Percentiles rank a stretch among this genome's conserved stretches.
Conservation (phyloP, 1,140 invertebrate species). For the Caenorhabditis latens region DNA sequence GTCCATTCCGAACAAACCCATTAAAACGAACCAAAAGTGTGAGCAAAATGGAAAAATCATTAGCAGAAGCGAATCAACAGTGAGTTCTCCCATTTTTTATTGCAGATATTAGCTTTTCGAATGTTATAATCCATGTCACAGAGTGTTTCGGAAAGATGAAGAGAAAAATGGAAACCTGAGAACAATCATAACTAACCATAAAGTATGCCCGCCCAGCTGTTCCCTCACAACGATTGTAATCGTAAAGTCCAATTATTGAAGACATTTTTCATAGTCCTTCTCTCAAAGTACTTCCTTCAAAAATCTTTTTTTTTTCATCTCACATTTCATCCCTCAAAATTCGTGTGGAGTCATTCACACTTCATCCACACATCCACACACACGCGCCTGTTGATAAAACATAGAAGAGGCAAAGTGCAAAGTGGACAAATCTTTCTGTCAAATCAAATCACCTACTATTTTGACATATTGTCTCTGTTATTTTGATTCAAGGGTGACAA, state of each 20-base stretch:
- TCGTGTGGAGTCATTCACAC: conserved; percentile 43
- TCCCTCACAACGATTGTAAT: conserved; percentile 16
- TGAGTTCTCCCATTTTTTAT: conserved; percentile 51
- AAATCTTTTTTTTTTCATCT: conserved; percentile 37
- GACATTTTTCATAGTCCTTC: conserved; percentile 20
- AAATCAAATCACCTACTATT: not conserved
- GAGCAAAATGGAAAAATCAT: conserved; percentile 71
- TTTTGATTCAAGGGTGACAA: no score
- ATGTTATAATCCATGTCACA: not conserved
- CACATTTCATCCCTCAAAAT: conserved; percentile 22
- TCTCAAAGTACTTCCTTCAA: conserved; percentile 6
- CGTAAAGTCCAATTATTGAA: conserved; percentile 43
- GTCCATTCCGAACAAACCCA: conserved; percentile 74
- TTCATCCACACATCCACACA: not conserved
- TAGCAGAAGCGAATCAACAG: conserved; percentile 56
- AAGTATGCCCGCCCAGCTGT: not conserved
- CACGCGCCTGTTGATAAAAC: conserved; percentile 19
- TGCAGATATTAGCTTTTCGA: conserved; percentile 9
- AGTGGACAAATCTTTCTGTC: not conserved
- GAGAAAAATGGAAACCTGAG: conserved; percentile 48
- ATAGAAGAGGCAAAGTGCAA: not conserved
- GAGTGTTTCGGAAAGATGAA: conserved; percentile 33
- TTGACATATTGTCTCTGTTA: not conserved
- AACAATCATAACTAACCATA: not conserved
- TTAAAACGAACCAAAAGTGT: conserved; percentile 77